Percentiles rank a stretch among this genome's conserved stretches.
phyloP scores from a whole-genome alignment of 2,888 invertebrate genomes.

The Acronicta psi region DNA sequence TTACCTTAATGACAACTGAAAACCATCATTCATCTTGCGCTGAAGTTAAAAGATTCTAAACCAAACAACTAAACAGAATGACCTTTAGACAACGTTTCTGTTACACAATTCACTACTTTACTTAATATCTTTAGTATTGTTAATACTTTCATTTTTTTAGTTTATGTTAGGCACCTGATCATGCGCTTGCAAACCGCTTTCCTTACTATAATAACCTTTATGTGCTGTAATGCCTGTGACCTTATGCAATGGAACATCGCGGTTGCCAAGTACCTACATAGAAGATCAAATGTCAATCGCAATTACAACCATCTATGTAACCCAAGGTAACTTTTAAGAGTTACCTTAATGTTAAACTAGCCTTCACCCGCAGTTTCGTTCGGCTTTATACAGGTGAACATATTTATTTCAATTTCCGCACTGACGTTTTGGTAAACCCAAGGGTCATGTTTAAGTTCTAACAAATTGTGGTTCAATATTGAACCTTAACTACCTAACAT shows the following conservation, averaged over 20 bases:
- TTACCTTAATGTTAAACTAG: constrained; percentile 29
- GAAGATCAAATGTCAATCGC: constrained; percentile 51
- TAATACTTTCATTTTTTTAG: background rate
- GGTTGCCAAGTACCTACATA: constrained; percentile 31
- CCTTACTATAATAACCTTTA: constrained; percentile 14
- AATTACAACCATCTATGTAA: constrained; percentile 34
- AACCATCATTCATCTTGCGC: background rate
- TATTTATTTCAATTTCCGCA: constrained; percentile 49
- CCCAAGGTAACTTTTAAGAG: constrained; percentile 30
- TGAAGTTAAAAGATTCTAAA: too few relatives aligned
- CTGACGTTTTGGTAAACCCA: constrained; percentile 26
- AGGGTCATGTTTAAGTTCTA: constrained; percentile 10
- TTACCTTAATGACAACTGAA: background rate
- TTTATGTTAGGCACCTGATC: background rate
- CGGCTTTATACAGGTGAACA: constrained; percentile 24
- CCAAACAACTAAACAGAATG: too few relatives aligned
- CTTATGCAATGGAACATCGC: constrained; percentile 31
- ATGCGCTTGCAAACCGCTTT: constrained; percentile 1
- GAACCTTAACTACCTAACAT: background rate
- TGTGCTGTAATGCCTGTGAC: constrained; percentile 14
- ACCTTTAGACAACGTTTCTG: too few relatives aligned
- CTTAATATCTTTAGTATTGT: background rate
- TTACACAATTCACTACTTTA: too few relatives aligned
- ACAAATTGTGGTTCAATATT: constrained; percentile 12
- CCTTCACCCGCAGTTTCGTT: constrained; percentile 31